Evolutionary conservation across 2,113 vertebrate genomes (phyloP), one percentile per base, ranked within the genome.

Genomic region (Gymnobelideus leadbeateri): DNA sequence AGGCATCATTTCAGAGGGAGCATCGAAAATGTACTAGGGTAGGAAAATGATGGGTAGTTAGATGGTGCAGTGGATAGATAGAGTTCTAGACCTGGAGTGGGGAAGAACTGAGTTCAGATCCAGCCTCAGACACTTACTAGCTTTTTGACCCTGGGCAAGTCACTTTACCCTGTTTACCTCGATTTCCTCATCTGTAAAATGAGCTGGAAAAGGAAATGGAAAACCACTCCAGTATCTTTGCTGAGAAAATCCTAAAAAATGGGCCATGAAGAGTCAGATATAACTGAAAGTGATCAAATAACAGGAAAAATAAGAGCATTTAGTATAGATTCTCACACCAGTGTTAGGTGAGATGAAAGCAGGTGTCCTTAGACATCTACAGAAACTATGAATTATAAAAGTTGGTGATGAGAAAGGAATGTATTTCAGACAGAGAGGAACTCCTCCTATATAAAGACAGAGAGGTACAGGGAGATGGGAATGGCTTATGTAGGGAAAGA

Each of bases 321-420:
- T 68, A 37, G 5, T 37, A 12, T 68, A 68, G 61, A 68, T 68
- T 37, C 31, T 68, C 61, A 68, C 31, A 16, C 4, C 12, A 68
- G 1, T 68, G 31, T 61, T 68, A 68, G 61, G 77, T 52, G 26
- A 24, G 47, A 43, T 37, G 14, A 68, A 68, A 68, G 14, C 61
- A 68, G 11, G 31, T 1, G 31, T 68, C 1, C 31, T 68, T 37
- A 68, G 31, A 31, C 61, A 68, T 37, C 37, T 37, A 68, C 1
- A 6, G 28, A 68, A 68, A 14, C 12, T 68, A 16, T 23, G 9
- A 4, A 43, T 84, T 84, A 26, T 4, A 49, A 25, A 25, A 24
- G 11, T 37, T 14, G 4, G 8, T 19, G 0, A 2, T 23, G 12
- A 0, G 11, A 14, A 7, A 37, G 43, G 6, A 53, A 14, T 21